Base-by-base conservation (phyloP, 2,113 vertebrate species). In the Apodemus sylvaticus region DNA sequence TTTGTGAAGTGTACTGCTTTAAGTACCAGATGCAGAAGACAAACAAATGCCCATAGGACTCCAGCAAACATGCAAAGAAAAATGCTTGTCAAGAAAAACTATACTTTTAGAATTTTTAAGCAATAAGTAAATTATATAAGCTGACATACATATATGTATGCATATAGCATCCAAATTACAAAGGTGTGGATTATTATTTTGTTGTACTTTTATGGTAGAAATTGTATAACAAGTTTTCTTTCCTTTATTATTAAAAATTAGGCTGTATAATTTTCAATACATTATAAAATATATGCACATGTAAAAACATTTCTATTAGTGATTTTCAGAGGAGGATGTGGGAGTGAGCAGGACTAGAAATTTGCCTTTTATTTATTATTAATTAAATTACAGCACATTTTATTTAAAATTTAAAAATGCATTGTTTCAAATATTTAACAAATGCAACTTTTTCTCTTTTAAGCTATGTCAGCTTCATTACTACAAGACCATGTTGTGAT, bases 301-400 rank as follows among this genome's bases (percentile, higher is more conserved):
- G 51, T 94, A 98, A 60, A 60, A 60, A 60, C 19, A 58, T 58
- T 58, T 16, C 16, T 58, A 60, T 58, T 96, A 98, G 95, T 98
- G 77, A 88, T 98, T 98, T 98, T 97, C 97, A 98, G 97, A 98
- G 76, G 95, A 77, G 85, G 90, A 82, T 55, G 36, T 71, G 76
- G 81, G 82, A 90, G 64, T 94, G 90, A 94, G 91, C 31, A 88
- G 89, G 92, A 89, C 81, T 95, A 71, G 90, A 97, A 98, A 98
- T 98, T 42, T 42, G 3, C 7, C 7, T 24, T 83, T 42, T 42
- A 83, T 14, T 17, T 78, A 36, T 51, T 34, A 53, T 60, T 42
- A 60, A 16, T 98, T 98, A 98, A 98, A 98, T 97, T 87, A 85
- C 97, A 97, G 87, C 97, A 98, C 98, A 19, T 98, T 98, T 98